Percentiles rank a stretch among this genome's conserved stretches.
Conservation (phyloP, 1,140 invertebrate species). For the Pseudoatta argentina region DNA sequence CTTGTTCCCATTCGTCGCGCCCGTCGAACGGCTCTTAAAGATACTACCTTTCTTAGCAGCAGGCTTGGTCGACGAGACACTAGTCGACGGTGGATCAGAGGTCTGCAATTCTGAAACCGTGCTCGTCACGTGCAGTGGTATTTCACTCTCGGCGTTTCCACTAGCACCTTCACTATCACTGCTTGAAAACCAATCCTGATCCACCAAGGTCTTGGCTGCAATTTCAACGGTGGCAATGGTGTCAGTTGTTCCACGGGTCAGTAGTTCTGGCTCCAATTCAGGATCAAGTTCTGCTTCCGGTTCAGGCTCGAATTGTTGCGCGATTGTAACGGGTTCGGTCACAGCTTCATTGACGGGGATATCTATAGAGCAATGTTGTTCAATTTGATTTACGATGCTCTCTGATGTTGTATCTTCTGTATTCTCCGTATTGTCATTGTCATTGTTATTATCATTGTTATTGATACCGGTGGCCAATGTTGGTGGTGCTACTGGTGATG, state of each 20-base stretch:
- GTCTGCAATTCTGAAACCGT: slow-evolving; percentile 69
- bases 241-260: slow-evolving; percentile 37
- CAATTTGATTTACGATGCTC: slow-evolving; percentile 79
- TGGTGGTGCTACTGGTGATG: slow-evolving; percentile 6
- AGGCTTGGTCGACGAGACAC: slow-evolving; percentile 75
- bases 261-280: slow-evolving; percentile 76
- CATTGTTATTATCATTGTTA: slow-evolving; percentile 58
- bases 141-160: slow-evolving; percentile 75
- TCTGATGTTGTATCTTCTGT: slow-evolving; percentile 66
- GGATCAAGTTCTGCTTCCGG: slow-evolving; percentile 19
- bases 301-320: slow-evolving; percentile 46
- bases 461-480: neutral
- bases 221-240: slow-evolving; percentile 48
- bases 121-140: slow-evolving; percentile 68
- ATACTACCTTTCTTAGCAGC: slow-evolving; percentile 93
- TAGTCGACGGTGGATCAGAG: slow-evolving; percentile 44
- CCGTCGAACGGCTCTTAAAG: slow-evolving; percentile 93
- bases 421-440: slow-evolving; percentile 59
- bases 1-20: slow-evolving; percentile 91
- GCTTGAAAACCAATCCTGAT: slow-evolving; percentile 86
- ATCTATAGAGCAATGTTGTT: slow-evolving; percentile 85
- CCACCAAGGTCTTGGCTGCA: slow-evolving; percentile 80
- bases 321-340: slow-evolving; percentile 41
- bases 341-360: slow-evolving; percentile 81
- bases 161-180: slow-evolving; percentile 83